Evolutionary conservation across 2,888 invertebrate genomes (phyloP).

Genomic region (Stenotaenia linearis): DNA sequence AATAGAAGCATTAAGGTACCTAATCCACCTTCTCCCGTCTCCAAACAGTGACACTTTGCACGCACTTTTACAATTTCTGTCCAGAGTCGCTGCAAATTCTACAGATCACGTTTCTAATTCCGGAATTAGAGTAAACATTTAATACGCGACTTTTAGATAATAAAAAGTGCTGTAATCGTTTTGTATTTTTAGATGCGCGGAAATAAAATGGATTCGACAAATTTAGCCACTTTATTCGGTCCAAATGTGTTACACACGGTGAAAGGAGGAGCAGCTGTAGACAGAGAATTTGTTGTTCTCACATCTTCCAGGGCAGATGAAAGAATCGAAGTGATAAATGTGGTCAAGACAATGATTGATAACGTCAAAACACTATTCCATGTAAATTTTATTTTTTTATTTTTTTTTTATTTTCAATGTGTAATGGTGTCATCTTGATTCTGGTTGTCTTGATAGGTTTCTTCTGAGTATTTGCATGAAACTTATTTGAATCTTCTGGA

Average conservation of each 20-base stretch:
- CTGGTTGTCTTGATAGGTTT: slow-evolving; percentile 56
- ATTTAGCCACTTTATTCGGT: slow-evolving; percentile 86
- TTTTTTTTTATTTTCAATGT: no score
- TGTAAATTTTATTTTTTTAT: slow-evolving; percentile 44
- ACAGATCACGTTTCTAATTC: slow-evolving; percentile 58
- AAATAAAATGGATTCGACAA: slow-evolving; percentile 90
- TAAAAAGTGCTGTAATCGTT: slow-evolving; percentile 28
- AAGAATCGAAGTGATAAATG: slow-evolving; percentile 82
- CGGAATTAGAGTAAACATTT: slow-evolving; percentile 44
- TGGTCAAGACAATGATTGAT: slow-evolving; percentile 70
- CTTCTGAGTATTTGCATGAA: slow-evolving; percentile 76
- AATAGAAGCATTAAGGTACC: slow-evolving; percentile 73
- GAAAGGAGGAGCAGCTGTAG: slow-evolving; percentile 54
- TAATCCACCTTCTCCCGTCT: slow-evolving; percentile 77
- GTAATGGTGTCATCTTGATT: no score
- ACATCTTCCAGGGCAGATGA: slow-evolving; percentile 61
- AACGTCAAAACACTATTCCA: slow-evolving; percentile 65
- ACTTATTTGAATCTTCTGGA: slow-evolving; percentile 81
- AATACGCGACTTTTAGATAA: no score
- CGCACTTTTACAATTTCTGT: slow-evolving; percentile 73
- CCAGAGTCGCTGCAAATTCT: slow-evolving; percentile 66
- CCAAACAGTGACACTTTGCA: slow-evolving; percentile 74
- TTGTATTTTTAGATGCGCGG: slow-evolving; percentile 57
- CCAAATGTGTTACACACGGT: slow-evolving; percentile 84
- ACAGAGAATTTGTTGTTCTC: slow-evolving; percentile 45